Percentiles rank a stretch among this genome's conserved stretches.
Conservation (phyloP, 1,140 invertebrate species). For the Andricus grossulariae region DNA sequence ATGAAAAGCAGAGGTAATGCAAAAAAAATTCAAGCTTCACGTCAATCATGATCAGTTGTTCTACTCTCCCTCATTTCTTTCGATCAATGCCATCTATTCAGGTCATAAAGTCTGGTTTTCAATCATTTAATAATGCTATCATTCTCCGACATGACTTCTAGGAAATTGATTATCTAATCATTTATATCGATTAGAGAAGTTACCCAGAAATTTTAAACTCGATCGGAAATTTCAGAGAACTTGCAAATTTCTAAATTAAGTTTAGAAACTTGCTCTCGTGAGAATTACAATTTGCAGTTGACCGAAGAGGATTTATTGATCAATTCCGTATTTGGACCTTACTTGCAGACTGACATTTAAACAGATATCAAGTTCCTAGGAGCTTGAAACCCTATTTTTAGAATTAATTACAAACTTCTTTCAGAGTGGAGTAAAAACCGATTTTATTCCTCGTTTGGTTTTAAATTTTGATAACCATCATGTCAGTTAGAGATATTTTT, state of each 20-base stretch:
- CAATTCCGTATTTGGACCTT: no score
- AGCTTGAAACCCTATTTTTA: no score
- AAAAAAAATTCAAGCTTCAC: neutral
- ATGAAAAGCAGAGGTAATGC: neutral
- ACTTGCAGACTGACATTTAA: no score
- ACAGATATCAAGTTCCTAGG: no score
- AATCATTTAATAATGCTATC: neutral
- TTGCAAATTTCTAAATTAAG: slow-evolving; percentile 2
- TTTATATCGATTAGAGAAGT: neutral
- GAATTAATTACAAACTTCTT: no score
- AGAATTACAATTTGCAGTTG: neutral
- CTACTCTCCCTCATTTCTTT: neutral
- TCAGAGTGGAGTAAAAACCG: no score
- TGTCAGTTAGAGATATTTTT: no score
- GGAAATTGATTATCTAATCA: neutral
- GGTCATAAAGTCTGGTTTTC: neutral
- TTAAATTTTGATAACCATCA: no score
- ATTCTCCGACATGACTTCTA: neutral
- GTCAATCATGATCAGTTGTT: neutral
- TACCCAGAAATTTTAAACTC: neutral
- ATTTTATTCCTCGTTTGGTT: no score
- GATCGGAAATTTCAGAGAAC: neutral
- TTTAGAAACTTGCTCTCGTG: neutral
- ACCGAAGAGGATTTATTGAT: neutral
- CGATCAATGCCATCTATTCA: neutral